phyloP scores from a whole-genome alignment of 2,888 invertebrate genomes.

The Meiosimyza decipiens region DNA sequence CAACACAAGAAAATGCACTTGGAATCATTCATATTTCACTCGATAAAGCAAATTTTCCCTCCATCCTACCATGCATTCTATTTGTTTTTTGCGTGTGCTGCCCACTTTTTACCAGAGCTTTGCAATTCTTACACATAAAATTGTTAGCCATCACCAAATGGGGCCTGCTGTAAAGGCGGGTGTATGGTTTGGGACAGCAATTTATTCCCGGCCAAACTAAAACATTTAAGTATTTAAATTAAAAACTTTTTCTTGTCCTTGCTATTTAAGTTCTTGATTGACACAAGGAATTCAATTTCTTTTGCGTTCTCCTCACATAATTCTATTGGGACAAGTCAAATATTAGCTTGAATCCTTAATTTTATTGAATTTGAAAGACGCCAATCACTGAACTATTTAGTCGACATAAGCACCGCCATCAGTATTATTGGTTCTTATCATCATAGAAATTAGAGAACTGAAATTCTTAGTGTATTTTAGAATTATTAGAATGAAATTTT shows the following conservation, averaged over 20 bases:
- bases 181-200: background rate
- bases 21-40: conserved; percentile 14
- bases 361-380: background rate
- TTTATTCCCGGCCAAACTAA: conserved; percentile 5
- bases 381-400: too few species aligned
- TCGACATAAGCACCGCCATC: too few species aligned
- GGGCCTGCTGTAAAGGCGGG: background rate
- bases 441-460: too few species aligned
- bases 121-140: background rate
- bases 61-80: background rate
- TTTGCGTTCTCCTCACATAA: background rate
- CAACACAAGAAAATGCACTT: conserved; percentile 8
- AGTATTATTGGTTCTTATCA: too few species aligned
- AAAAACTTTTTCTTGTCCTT: conserved; percentile 6
- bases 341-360: background rate
- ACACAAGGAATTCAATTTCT: conserved; percentile 6
- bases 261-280: conserved; percentile 12
- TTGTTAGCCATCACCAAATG: background rate
- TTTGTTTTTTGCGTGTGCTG: conserved; percentile 10
- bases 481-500: too few species aligned
- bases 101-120: background rate
- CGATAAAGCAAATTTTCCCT: conserved; percentile 8
- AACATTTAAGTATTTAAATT: conserved; percentile 22
- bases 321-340: background rate
- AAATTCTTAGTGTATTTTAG: too few species aligned